Evolutionary conservation across 2,797 vertebrate species (phyloP).

Genomic region (Thaleichthys pacificus): DNA sequence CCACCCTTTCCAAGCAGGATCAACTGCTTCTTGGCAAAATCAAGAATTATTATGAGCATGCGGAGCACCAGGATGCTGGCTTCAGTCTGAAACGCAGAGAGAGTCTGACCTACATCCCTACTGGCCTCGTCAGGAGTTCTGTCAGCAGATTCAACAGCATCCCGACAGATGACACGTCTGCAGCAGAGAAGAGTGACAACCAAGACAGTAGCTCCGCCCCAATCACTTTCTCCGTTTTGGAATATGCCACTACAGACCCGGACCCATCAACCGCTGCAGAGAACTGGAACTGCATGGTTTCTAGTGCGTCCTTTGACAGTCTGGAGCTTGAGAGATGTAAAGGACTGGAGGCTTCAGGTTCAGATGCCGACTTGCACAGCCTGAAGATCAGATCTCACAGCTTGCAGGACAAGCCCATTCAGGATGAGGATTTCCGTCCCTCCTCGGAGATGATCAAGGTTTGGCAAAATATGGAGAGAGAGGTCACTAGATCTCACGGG

Average conservation of each 20-base stretch:
- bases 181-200: constrained; percentile 13
- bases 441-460: constrained; percentile 81
- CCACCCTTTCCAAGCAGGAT: constrained; percentile 81
- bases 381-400: background rate
- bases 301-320: constrained; percentile 50
- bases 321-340: constrained; percentile 30
- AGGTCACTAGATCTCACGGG: constrained; percentile 39
- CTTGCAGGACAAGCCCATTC: constrained; percentile 29
- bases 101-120: constrained; percentile 91
- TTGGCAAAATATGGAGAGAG: constrained; percentile 82
- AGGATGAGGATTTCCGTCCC: constrained; percentile 74
- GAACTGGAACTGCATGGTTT: constrained; percentile 16
- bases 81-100: constrained; percentile 86
- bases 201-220: background rate
- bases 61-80: constrained; percentile 73
- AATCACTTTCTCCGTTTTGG: background rate
- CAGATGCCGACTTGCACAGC: constrained; percentile 1
- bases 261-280: constrained; percentile 4
- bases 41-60: constrained; percentile 86
- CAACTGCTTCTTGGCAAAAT: constrained; percentile 88
- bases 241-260: constrained; percentile 16
- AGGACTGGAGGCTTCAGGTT: constrained; percentile 24
- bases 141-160: constrained; percentile 82
- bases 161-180: constrained; percentile 55
- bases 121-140: constrained; percentile 86